Evolutionary conservation across 1,140 invertebrate species (phyloP).

Genomic region (Tyrophagus putrescentiae): DNA sequence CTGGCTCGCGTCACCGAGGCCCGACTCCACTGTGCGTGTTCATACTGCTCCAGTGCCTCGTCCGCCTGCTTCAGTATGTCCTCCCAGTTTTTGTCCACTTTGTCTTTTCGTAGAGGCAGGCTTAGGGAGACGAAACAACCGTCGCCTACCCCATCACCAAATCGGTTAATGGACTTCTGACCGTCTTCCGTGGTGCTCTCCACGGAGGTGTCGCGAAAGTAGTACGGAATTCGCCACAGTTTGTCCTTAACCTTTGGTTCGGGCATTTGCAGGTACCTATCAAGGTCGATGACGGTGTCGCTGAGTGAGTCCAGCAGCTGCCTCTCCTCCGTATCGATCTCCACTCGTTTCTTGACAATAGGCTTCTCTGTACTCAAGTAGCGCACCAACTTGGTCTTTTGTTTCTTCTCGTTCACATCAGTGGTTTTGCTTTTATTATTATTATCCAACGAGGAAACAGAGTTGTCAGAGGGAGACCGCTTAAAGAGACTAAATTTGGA

Average conservation of each 20-base stretch:
- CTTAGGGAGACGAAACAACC: conserved; percentile 10
- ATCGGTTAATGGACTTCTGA: background rate
- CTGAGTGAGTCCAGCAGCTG: background rate
- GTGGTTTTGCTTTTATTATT: background rate
- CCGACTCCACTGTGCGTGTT: background rate
- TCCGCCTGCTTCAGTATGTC: conserved; percentile 2
- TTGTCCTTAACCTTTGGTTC: conserved; percentile 17
- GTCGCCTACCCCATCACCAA: conserved; percentile 15
- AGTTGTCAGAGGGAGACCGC: background rate
- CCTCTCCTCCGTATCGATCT: conserved; percentile 2
- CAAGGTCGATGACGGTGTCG: conserved; percentile 8
- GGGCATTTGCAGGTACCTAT: background rate
- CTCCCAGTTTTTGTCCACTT: background rate
- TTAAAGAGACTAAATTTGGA: background rate
- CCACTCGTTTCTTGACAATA: conserved; percentile 9
- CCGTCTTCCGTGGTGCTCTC: background rate
- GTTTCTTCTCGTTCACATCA: background rate
- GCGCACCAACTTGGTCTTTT: background rate
- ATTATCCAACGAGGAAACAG: background rate
- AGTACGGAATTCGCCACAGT: conserved; percentile 16
- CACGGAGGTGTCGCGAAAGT: background rate
- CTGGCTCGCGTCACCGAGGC: background rate
- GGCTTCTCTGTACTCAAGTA: conserved; percentile 9
- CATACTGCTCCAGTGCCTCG: conserved; percentile 9
- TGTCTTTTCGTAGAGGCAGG: background rate